A percentile compares a stretch with the other conserved stretches of the same genome.
Evolutionary conservation across 2,888 invertebrate species (phyloP).

Genomic region (Eretmocerus hayati): DNA sequence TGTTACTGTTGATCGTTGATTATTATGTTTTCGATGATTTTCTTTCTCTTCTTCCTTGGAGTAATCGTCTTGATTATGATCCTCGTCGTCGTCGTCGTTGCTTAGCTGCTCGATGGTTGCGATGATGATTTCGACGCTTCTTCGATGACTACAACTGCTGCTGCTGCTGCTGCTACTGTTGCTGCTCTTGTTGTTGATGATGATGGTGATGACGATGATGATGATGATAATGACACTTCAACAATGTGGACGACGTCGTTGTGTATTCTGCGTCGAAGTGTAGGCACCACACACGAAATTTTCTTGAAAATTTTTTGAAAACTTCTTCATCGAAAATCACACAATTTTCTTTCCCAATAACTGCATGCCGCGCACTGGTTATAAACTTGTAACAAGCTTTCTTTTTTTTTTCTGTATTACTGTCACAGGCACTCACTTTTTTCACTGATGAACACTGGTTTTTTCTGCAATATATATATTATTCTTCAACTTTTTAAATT

Average conservation of each 20-base stretch:
- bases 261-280: no score
- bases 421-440: no score
- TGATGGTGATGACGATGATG: conserved; percentile 1
- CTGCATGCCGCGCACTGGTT: no score
- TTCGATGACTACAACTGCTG: not conserved
- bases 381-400: no score
- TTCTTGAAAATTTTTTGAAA: no score
- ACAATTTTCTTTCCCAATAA: no score
- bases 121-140: not conserved
- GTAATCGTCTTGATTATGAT: not conserved
- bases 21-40: not conserved
- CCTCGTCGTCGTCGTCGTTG: not conserved
- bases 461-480: no score
- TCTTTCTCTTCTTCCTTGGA: not conserved
- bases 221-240: conserved; percentile 1
- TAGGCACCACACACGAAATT: not conserved
- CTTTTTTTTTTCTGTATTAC: no score
- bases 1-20: not conserved
- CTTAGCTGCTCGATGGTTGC: not conserved
- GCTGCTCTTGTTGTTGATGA: not conserved
- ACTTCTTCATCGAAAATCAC: no score
- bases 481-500: no score
- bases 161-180: not conserved
- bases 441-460: no score
- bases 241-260: no score